Conservation (phyloP, 37 sponge, comb jelly and placozoan genomes). For the Eunapius fragilis region DNA sequence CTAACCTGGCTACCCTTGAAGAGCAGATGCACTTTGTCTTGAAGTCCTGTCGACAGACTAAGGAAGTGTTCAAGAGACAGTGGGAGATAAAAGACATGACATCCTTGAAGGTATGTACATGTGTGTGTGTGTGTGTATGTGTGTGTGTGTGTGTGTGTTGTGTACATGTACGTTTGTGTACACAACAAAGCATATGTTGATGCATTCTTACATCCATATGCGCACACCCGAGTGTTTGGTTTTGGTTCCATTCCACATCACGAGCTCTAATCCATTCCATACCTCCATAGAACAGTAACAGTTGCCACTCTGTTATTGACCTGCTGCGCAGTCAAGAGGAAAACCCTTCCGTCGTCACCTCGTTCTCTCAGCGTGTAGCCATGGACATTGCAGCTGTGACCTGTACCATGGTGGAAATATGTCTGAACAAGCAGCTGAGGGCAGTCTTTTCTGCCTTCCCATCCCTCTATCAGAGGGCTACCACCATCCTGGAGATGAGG, state of each 20-base stretch:
- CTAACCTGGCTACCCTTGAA: constrained; percentile 31
- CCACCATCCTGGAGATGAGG: constrained; percentile 35
- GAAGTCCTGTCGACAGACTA: constrained; percentile 52
- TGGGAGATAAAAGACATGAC: not conserved
- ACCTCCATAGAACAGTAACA: not conserved
- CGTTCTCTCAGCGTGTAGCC: constrained; percentile 60
- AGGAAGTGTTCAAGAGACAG: not conserved
- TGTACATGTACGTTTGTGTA: too few relatives aligned
- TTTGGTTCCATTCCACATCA: not conserved
- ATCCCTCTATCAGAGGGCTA: constrained; percentile 40
- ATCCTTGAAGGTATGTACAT: not conserved
- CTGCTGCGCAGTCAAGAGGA: constrained; percentile 18
- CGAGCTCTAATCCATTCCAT: not conserved
- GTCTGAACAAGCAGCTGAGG: constrained; percentile 57
- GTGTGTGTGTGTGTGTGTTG: too few relatives aligned
- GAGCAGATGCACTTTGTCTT: constrained; percentile 53
- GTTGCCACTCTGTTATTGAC: not conserved
- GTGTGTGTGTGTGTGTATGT: not conserved
- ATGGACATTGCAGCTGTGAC: constrained; percentile 46
- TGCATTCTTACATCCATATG: too few relatives aligned
- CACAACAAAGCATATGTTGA: too few relatives aligned
- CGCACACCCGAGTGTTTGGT: too few relatives aligned
- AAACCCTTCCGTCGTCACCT: constrained; percentile 22
- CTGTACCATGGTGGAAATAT: constrained; percentile 58
- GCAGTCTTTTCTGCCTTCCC: constrained; percentile 36